Base-by-base conservation (phyloP, 2,888 invertebrate species). In the Ephialtes manifestator region DNA sequence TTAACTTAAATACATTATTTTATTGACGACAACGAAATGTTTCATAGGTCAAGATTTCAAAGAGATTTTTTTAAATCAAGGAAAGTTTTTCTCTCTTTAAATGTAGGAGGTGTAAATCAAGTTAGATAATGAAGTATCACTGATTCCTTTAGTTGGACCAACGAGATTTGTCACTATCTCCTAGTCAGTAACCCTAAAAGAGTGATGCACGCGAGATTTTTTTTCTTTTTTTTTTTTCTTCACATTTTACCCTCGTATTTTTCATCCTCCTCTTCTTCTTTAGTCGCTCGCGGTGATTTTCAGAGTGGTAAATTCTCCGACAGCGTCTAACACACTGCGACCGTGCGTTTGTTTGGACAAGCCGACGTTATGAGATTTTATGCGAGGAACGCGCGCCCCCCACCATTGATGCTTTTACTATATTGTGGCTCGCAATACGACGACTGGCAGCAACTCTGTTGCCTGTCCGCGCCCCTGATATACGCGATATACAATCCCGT, bases 321-420 rank as follows among this genome's bases (percentile, higher is more conserved):
- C 53, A 70, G 63, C 74, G 46, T 48, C 65, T 72, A 48, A 79
- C 77, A 46, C 51, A 71, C 83, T 80, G 67, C 55, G 72, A 77
- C 65, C 89, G 88, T 89, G 83, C 83, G 92, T 92, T 92, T 93
- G 90, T 93, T 93, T 93, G 90, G 88, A 92, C 92, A 90, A 90
- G 90, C 55, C 58, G 86, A 88, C 90, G 90, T 92, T 92, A 92
- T 91, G 92, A 92, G 92, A 91, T 90, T 92, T 93, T 91, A 92
- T 92, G 90, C 88, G 89, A 89, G 88, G 88, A 86, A 84, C 88
- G 88, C 86, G 82, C 84, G 72, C 77, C 18, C 15, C 48, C 39
- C 0, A 39, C 39, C 10, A 60, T 18, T 48, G 11, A 4, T 13
- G 43, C 20, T 35, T 35, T 39, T 15, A 24, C 39, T 51, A n/a